Conservation (phyloP, 2,888 invertebrate species). For the Scaeva pyrastri region DNA sequence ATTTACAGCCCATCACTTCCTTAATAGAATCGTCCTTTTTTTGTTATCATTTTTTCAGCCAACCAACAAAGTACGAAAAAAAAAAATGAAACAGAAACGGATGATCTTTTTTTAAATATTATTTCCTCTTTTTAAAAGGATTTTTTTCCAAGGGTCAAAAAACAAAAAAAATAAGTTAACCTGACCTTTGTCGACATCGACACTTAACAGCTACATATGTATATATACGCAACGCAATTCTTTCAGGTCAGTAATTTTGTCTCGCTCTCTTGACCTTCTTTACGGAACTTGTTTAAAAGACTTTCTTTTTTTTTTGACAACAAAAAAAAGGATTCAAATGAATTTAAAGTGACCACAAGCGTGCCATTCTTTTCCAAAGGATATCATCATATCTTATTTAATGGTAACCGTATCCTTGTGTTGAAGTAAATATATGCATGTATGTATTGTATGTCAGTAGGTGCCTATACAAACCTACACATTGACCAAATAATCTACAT, state of each 20-base stretch:
- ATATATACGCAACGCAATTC: constrained; percentile 5
- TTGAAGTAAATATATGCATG: constrained; percentile 47
- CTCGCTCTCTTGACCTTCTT: not conserved
- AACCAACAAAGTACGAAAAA: not conserved
- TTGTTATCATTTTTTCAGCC: not conserved
- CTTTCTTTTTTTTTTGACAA: not conserved
- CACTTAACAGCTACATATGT: constrained; percentile 61
- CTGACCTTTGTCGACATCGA: constrained; percentile 64
- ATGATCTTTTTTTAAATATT: constrained; percentile 68
- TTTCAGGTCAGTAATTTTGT: constrained; percentile 52
- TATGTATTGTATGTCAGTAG: too few species aligned
- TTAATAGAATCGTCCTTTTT: constrained; percentile 50
- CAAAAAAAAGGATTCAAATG: constrained; percentile 63
- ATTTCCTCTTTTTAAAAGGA: constrained; percentile 35
- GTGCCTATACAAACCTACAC: too few species aligned
- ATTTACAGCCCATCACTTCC: constrained; percentile 68
- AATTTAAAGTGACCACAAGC: constrained; percentile 75
- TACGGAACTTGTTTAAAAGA: not conserved
- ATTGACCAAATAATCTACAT: constrained; percentile 34
- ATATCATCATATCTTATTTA: constrained; percentile 54
- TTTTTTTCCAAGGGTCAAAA: not conserved
- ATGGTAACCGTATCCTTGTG: constrained; percentile 44
- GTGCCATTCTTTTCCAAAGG: constrained; percentile 59
- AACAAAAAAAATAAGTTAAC: constrained; percentile 39
- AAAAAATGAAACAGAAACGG: constrained; percentile 27